These are phyloP conservation scores for Romanogobio albipinnatus DNA, from an alignment of 2,113 vertebrate species.

Conservation along the genomic window DNA sequence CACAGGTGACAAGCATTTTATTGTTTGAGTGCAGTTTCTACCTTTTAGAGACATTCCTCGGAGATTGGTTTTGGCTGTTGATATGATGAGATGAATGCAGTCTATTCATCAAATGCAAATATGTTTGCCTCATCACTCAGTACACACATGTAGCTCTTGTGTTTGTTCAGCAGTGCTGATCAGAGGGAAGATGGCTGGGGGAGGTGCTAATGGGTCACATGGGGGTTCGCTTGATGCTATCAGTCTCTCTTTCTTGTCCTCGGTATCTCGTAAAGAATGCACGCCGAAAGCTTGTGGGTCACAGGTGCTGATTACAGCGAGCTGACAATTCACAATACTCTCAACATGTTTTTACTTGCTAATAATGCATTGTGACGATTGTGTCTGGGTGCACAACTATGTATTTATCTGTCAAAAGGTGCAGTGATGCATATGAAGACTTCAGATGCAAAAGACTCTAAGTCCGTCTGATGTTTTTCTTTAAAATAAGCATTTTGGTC, in stretches of 20 bases:
- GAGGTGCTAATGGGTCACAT: slow-evolving; percentile 47
- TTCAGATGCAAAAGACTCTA: too few species aligned
- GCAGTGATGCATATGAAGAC: neutral
- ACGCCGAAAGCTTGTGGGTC: neutral
- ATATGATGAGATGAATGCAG: slow-evolving; percentile 54
- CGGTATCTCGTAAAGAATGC: slow-evolving; percentile 14
- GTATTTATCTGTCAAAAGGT: neutral
- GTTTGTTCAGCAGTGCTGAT: slow-evolving; percentile 55
- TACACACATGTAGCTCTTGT: slow-evolving; percentile 56
- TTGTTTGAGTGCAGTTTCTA: slow-evolving; percentile 42
- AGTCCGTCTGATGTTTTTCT: too few species aligned
- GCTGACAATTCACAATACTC: neutral
- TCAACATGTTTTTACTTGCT: neutral
- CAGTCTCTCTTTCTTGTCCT: neutral
- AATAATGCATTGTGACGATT: neutral
- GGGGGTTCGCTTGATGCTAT: slow-evolving; percentile 16
- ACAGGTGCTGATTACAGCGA: neutral
- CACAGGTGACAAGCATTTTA: neutral
- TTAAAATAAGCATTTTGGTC: too few species aligned
- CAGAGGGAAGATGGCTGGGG: slow-evolving; percentile 52
- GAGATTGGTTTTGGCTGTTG: slow-evolving; percentile 48
- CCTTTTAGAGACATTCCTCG: slow-evolving; percentile 53
- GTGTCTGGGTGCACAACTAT: neutral
- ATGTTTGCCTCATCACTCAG: slow-evolving; percentile 52
- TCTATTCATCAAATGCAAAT: slow-evolving; percentile 64